Evolutionary conservation across 2,113 vertebrate genomes (phyloP), one percentile per base, ranked within the genome.

Genomic region (Verasper variegatus): DNA sequence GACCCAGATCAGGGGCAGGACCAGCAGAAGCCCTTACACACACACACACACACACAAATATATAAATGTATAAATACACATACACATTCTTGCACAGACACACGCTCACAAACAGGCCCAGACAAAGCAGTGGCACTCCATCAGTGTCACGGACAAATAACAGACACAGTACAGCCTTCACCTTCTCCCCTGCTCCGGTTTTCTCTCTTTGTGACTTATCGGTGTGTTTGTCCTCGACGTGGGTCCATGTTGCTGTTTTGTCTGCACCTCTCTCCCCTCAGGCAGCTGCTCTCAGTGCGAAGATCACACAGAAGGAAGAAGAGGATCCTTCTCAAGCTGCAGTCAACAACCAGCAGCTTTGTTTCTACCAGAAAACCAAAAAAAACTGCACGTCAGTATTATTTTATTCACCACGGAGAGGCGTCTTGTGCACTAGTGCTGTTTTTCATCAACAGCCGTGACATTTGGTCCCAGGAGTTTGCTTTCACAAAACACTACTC

Each of bases 1-100:
- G 88, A 92, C 86, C 88, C 79, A 84, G 82, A 88, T 89, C 84
- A 85, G 75, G 82, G 80, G 82, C 81, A 87, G 65, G 83, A 86
- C 87, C 80, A 83, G 77, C 55, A 87, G 42, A 86, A 80, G 70
- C 64, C 75, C 74, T 72, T 21, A 67, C 35, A 71, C 72, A 75
- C 55, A 69, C 37, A 71, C 62, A 67, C 24, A 71, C 63, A 55
- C 47, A 77, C 54, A 70, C 37, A 74, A 57, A 67, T n/a, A 74
- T 61, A 59, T 40, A 59, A 49, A 68, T 57, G 74, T 59, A 49
- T 7, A 14, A 4, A 37, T n/a, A 21, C 12, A 21, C 11, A 67
- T 6, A 73, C 17, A 77, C 18, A 64, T 68, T 71, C 62, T 67
- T 60, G 24, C 9, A 55, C 27, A 21, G 10, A 21, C 18, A 66